These are phyloP conservation scores for Eptesicus fuscus DNA, from an alignment of 2,113 vertebrate genomes.

Conservation along the genomic window DNA sequence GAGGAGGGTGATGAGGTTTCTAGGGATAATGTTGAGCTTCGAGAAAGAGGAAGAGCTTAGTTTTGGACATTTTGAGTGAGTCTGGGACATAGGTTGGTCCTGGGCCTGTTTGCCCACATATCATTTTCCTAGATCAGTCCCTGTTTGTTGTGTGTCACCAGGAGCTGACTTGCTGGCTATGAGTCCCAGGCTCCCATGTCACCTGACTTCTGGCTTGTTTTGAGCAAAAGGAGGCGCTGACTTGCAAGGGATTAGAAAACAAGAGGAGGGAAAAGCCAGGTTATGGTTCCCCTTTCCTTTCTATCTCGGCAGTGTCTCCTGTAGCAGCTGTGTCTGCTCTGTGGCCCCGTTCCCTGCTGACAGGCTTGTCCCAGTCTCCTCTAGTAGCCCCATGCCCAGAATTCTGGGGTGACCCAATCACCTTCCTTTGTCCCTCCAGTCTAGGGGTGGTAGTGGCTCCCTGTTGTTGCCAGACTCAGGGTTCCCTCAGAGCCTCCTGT, in stretches of 20 bases:
- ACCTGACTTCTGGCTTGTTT: background rate
- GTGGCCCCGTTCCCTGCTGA: background rate
- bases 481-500: background rate
- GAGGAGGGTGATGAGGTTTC: background rate
- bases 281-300: background rate
- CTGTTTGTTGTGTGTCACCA: background rate
- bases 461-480: background rate
- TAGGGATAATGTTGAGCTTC: background rate
- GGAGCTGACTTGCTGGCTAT: background rate
- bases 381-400: background rate
- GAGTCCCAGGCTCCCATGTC: background rate
- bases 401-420: background rate
- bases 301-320: background rate
- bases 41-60: background rate
- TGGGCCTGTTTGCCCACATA: background rate
- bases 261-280: background rate
- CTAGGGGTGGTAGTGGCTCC: background rate
- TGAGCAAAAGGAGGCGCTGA: background rate
- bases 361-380: background rate
- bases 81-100: background rate
- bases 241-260: background rate
- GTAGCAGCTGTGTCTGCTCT: background rate
- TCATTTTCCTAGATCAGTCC: background rate
- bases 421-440: background rate
- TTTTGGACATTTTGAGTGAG: background rate